Conservation (phyloP, 2,888 invertebrate genomes). For the Drosophila mercatorum region DNA sequence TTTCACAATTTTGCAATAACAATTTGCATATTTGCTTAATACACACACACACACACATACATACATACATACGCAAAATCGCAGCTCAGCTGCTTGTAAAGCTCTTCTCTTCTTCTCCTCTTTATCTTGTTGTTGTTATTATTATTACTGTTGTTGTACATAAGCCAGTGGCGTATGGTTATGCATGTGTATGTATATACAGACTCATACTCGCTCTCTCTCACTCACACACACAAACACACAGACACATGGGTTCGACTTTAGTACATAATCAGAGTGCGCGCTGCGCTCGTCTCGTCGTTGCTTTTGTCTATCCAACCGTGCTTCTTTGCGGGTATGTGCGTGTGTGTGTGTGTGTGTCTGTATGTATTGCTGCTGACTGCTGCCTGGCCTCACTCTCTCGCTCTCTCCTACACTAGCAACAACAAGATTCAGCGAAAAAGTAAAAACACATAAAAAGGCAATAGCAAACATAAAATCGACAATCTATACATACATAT, state of each 20-base stretch:
- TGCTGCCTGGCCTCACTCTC: conserved; percentile 27
- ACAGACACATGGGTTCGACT: conserved; percentile 56
- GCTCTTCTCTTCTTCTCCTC: conserved; percentile 29
- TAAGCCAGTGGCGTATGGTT: conserved; percentile 30
- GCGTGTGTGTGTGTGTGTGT: neutral
- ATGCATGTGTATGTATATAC: conserved; percentile 12
- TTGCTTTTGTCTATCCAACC: conserved; percentile 76
- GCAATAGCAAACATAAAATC: conserved; percentile 45
- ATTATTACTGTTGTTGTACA: conserved; percentile 41
- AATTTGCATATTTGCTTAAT: conserved; percentile 49
- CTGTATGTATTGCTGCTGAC: conserved; percentile 28
- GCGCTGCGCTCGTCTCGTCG: conserved; percentile 52
- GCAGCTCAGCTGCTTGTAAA: conserved; percentile 56
- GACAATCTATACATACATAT: conserved; percentile 59
- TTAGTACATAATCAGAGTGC: conserved; percentile 62
- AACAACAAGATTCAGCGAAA: conserved; percentile 40
- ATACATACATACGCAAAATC: conserved; percentile 28
- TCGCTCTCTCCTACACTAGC: conserved; percentile 18
- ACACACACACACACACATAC: neutral
- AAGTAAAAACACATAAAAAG: conserved; percentile 47
- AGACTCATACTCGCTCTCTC: conserved; percentile 36
- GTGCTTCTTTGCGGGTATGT: conserved; percentile 50
- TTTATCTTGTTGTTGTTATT: conserved; percentile 39
- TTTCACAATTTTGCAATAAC: conserved; percentile 54
- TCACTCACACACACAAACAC: conserved; percentile 13